Base-by-base conservation (phyloP, 1,140 invertebrate genomes). In the Tigriopus japonicus region DNA sequence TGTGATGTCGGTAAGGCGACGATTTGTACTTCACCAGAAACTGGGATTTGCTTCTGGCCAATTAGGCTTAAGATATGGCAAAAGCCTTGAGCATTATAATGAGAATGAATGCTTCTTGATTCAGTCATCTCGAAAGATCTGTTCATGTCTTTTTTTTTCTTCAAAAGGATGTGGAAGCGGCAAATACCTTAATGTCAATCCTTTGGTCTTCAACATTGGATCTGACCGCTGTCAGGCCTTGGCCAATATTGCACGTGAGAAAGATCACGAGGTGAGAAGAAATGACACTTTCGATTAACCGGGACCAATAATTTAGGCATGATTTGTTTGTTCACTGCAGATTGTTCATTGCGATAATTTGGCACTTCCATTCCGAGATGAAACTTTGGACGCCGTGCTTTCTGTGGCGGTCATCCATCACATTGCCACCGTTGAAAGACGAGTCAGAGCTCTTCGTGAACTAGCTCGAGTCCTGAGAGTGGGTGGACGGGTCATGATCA, bases 331-430 rank as follows among this genome's bases (percentile, higher is more conserved):
- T 9, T 9, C 28, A 35, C n/a, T 35, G 28, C 9, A 35, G 28
- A 35, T 35, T 35, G 28, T 58, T 19, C 55, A 41, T 40, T 85
- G 86, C 71, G 91, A 96, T 76, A 91, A 91, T 74, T 74, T 94
- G 59, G 77, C 81, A 41, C 72, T 96, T 64, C 91, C 92, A 12
- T 93, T 89, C 72, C 81, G 89, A 28, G 87, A 94, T 70, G 86
- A 87, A 67, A 83, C 83, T 60, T 91, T 94, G 75, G 93, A 97
- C 74, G 92, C 90, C 1, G 87, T 91, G 1, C 75, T 96, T 19
- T 96, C 89, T 15, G 81, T 95, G 64, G 90, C 90, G 1, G 92
- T 97, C 42, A 84, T 97, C 59, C 92, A 97, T 72, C 77, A 78
- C 65, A 87, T 97, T 67, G 87, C 91, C 6, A 94, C 90, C 15